Percentiles rank a stretch among this genome's conserved stretches.
Evolutionary conservation across 2,797 vertebrate species (phyloP).

Genomic region (Smutsia gigantea): DNA sequence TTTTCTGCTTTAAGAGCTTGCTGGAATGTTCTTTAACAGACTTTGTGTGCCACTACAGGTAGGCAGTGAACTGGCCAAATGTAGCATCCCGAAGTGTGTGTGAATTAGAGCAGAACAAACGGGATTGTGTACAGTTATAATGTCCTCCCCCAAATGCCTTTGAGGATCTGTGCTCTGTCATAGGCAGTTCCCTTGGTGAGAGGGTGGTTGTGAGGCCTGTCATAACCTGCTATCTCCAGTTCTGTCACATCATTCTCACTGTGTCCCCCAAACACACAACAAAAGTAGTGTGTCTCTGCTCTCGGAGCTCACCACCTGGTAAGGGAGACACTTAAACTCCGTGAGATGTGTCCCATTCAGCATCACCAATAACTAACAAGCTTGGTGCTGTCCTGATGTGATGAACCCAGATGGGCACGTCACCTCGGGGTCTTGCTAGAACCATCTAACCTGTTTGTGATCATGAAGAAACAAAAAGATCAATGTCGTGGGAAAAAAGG

Average conservation of each 20-base stretch:
- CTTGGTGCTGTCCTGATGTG: not conserved
- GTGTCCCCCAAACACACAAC: not conserved
- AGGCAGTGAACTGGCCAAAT: not conserved
- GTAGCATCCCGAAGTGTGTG: not conserved
- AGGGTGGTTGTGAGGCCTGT: not conserved
- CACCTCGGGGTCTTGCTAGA: not conserved
- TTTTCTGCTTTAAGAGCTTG: not conserved
- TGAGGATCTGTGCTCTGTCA: not conserved
- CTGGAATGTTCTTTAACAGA: not conserved
- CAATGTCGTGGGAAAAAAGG: not conserved
- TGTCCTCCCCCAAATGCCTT: not conserved
- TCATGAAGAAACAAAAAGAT: not conserved
- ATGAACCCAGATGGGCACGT: not conserved
- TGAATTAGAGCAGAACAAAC: not conserved
- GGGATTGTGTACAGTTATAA: not conserved
- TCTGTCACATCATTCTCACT: not conserved
- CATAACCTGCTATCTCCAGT: not conserved
- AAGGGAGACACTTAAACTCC: not conserved
- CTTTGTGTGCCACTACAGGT: not conserved
- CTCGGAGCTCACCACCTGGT: not conserved
- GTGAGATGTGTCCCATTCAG: too few species aligned
- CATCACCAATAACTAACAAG: not conserved
- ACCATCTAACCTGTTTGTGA: not conserved
- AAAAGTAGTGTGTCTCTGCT: not conserved
- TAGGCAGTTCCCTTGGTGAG: not conserved